phyloP scores from a whole-genome alignment of 2,113 vertebrate species.

The Genyomyrus donnyi region DNA sequence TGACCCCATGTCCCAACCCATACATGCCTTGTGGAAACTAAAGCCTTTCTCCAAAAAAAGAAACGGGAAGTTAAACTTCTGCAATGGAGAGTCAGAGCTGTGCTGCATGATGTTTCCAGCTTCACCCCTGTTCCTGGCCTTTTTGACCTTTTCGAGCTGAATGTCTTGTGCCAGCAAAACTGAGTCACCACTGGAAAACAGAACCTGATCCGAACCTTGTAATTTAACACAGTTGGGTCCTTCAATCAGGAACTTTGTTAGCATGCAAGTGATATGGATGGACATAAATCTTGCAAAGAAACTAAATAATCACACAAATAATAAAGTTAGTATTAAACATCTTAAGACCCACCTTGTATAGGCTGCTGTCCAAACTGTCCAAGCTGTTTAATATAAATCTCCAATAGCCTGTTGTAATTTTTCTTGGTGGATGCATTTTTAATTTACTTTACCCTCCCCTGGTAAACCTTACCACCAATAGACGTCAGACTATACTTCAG shows the following conservation, averaged over 20 bases:
- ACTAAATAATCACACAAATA: not conserved
- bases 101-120: not conserved
- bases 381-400: not conserved
- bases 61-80: not conserved
- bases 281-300: not conserved
- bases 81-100: not conserved
- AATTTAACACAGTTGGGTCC: not conserved
- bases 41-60: not conserved
- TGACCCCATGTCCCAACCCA: not conserved
- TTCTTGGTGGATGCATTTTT: not conserved
- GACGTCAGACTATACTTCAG: not conserved
- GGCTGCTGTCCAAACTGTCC: not conserved
- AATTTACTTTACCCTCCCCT: not conserved
- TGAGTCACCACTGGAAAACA: constrained; percentile 3
- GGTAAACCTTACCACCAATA: not conserved
- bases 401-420: not conserved
- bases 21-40: not conserved
- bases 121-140: not conserved
- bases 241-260: not conserved
- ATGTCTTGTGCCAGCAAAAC: not conserved
- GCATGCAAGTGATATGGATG: not conserved
- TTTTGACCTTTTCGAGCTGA: not conserved
- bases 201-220: not conserved
- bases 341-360: not conserved
- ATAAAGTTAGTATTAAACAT: not conserved